These are phyloP conservation scores for Argentina silus DNA, from an alignment of 2,797 vertebrate genomes.

Conservation along the genomic window DNA sequence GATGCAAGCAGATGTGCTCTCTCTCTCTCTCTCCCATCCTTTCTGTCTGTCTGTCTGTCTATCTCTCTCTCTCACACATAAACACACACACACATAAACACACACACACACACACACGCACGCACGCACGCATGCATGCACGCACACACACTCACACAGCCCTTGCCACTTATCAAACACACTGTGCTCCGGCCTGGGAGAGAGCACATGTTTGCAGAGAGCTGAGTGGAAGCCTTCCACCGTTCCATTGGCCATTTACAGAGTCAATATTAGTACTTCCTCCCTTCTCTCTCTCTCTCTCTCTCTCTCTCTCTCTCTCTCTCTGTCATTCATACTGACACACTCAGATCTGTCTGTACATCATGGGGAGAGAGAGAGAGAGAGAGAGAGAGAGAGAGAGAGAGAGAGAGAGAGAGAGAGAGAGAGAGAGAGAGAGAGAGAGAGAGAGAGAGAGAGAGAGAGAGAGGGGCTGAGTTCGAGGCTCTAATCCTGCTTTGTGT, in stretches of 20 bases:
- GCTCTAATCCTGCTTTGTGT: too few relatives aligned
- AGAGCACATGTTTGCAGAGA: background rate
- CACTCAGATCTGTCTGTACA: background rate
- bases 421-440: too few relatives aligned
- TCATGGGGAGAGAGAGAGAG: background rate
- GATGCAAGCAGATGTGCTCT: background rate
- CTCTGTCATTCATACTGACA: background rate
- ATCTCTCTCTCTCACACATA: background rate
- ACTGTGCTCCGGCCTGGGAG: background rate
- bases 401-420: too few relatives aligned
- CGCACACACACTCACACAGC: constrained; percentile 8
- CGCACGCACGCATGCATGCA: background rate
- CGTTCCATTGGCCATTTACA: constrained; percentile 21
- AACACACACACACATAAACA: background rate
- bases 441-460: too few relatives aligned
- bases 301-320: background rate
- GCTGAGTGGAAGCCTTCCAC: background rate
- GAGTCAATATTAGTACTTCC: constrained; percentile 21
- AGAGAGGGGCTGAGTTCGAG: too few relatives aligned
- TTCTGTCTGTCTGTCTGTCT: background rate
- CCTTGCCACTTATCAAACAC: background rate
- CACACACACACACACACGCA: background rate
- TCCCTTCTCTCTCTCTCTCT: constrained; percentile 1
- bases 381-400: constrained; percentile 1
- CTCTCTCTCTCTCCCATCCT: background rate